Evolutionary conservation across 1,140 invertebrate species (phyloP).

Genomic region (Temnothorax curvispinosus): DNA sequence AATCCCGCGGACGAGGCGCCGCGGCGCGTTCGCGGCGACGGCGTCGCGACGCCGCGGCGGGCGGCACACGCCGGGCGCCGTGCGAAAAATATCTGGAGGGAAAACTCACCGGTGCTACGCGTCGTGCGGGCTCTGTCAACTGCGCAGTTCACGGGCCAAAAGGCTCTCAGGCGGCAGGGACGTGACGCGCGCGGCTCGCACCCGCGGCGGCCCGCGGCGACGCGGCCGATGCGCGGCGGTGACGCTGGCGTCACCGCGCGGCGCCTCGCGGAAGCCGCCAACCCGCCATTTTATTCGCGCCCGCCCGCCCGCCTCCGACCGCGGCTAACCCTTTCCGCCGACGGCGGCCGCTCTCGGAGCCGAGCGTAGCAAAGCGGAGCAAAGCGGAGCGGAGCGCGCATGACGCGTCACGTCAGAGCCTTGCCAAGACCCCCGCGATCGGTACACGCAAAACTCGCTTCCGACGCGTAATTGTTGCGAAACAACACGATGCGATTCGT

Average conservation of each 20-base stretch:
- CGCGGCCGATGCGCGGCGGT: neutral
- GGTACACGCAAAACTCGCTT: neutral
- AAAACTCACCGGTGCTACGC: constrained; percentile 81
- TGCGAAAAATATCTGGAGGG: constrained; percentile 50
- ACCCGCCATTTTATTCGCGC: neutral
- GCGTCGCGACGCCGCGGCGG: neutral
- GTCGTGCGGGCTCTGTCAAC: constrained; percentile 78
- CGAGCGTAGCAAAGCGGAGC: neutral
- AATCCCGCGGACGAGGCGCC: neutral
- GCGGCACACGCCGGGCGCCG: neutral
- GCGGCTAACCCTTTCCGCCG: neutral
- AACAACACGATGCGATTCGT: neutral
- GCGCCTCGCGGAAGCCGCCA: neutral
- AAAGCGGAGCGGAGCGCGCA: too few relatives aligned
- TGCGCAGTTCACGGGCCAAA: constrained; percentile 82
- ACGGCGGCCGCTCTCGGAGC: neutral
- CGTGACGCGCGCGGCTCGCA: constrained; percentile 73
- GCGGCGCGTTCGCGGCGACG: too few relatives aligned
- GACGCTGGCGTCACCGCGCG: constrained; percentile 60
- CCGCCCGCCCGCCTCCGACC: neutral
- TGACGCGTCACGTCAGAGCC: neutral
- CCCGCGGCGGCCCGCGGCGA: constrained; percentile 71
- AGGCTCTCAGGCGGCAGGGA: constrained; percentile 74
- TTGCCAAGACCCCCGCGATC: too few relatives aligned
- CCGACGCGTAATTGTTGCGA: neutral